These are phyloP conservation scores for Typhlichthys eigenmanni DNA, from an alignment of 2,797 vertebrate genomes.

Conservation along the genomic window DNA sequence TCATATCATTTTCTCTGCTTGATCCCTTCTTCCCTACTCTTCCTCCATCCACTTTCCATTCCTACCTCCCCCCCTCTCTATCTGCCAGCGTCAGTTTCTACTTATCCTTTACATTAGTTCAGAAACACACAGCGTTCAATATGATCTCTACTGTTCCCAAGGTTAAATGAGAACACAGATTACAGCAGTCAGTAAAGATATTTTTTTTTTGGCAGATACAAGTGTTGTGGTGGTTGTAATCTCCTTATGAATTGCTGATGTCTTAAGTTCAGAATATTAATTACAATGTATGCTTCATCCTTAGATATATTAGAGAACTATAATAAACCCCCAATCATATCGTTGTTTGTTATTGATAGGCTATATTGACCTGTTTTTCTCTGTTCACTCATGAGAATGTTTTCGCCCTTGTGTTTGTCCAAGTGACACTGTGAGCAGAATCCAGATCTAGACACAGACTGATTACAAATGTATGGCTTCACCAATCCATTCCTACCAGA, in stretches of 20 bases:
- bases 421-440: slow-evolving; percentile 45
- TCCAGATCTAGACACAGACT: slow-evolving; percentile 29
- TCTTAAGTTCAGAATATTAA: slow-evolving; percentile 4
- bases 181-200: too few species aligned
- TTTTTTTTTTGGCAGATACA: too few species aligned
- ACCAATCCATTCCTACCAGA: slow-evolving; percentile 5
- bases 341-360: slow-evolving; percentile 69
- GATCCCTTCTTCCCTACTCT: background rate
- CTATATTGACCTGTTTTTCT: slow-evolving; percentile 72
- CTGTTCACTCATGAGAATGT: slow-evolving; percentile 59
- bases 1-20: slow-evolving; percentile 16
- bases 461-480: slow-evolving; percentile 22
- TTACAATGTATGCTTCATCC: slow-evolving; percentile 4
- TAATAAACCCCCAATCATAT: slow-evolving; percentile 41
- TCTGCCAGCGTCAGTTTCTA: background rate
- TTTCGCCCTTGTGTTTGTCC: slow-evolving; percentile 59
- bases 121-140: too few species aligned
- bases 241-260: too few species aligned
- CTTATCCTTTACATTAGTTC: too few species aligned
- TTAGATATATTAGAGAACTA: slow-evolving; percentile 26
- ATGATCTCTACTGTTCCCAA: too few species aligned
- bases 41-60: background rate
- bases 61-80: slow-evolving; percentile 1
- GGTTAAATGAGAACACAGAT: too few species aligned
- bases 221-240: too few species aligned